Base-by-base conservation (phyloP, 2,797 vertebrate species). In the Ispidina picta region DNA sequence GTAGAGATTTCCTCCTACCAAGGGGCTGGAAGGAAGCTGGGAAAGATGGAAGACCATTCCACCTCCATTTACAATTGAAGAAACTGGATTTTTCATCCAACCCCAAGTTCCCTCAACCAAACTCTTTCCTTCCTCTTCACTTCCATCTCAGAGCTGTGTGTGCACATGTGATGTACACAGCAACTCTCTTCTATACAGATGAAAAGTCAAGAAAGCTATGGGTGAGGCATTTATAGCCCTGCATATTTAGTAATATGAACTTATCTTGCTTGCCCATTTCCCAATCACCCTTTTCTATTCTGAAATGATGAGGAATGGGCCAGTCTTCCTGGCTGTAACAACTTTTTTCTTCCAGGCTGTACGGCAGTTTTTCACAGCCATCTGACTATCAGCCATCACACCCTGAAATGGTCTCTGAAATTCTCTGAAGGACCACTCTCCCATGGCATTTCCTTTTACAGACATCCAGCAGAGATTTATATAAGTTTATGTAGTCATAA, bases 201-300 rank as follows among this genome's bases (percentile, higher is more conserved):
- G 7, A 76, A 90, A 75, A 75, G 66, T 10, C 14, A 70, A 63
- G 59, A 60, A 60, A 33, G 39, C 7, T 41, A 1, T 22, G 12
- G 15, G 13, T 26, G 13, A 43, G 20, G 63, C 9, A 15, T 83
- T 71, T 56, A 35, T n/a, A 78, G 23, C 18, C 18, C 20, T 37
- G 8, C 3, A 52, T 26, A 49, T 5, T 5, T n/a, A 8, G 0
- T 41, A 46, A 37, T 35, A 15, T 10, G 58, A 0, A 18, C 8
- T 31, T 55, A 41, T 2, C 16, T 56, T 68, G 17, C 11, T 63
- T 68, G 15, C 6, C 5, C 12, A 28, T 55, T 39, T 75, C 64
- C 21, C 28, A 65, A 2, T 9, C 22, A 15, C 6, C n/a, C 3
- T 33, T 66, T 85, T 48, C 11, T 68, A 6, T 68, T 58, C 28